Base-by-base conservation (phyloP, 1,140 invertebrate genomes). In the Drosophila varians region DNA sequence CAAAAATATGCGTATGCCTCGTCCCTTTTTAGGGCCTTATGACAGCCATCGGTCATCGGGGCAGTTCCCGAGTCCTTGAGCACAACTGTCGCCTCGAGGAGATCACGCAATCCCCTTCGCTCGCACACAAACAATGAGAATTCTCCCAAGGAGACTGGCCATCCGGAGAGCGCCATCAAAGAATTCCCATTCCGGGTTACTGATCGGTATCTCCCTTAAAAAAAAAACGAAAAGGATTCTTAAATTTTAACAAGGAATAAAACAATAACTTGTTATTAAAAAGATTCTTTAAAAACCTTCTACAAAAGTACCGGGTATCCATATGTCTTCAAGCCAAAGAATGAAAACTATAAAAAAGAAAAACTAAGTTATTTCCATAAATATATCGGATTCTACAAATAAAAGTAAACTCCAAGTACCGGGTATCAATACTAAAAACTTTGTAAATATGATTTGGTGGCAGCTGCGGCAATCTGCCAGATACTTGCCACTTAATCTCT, bases 1-100 rank as follows among this genome's bases (percentile, higher is more conserved):
- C 82, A 86, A 80, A 76, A 84, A 84, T 79, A 80, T 86, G 80
- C 80, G 76, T 86, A 84, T 79, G 55, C 21, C 49, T 65, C 40
- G 82, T 80, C 62, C 80, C 62, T 65, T 86, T 79, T 73, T 57
- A 3, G 25, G 43, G 66, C 55, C 79, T 84, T 84, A 86, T 84
- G 80, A 84, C 80, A 84, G 70, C 42, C 58, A 53, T 60, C 74
- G 56, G 77, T 76, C 76, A 74, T 49, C 47, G 43, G 47, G 36
- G 53, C 49, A 47, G 48, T 46, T 28, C 38, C 26, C 55, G 60
- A 84, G 79, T 84, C 79, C 79, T 84, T 84, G 79, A 79, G 43
- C 75, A 79, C 79, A 84, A 86, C 79, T 84, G 79, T 75, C 80
- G 68, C 76, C 72, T 19, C 43, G 46, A 47, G 38, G 21, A 40